A percentile compares a stretch with the other conserved stretches of the same genome.
Conservation (phyloP, 1,140 invertebrate genomes). For the Physella acuta region DNA sequence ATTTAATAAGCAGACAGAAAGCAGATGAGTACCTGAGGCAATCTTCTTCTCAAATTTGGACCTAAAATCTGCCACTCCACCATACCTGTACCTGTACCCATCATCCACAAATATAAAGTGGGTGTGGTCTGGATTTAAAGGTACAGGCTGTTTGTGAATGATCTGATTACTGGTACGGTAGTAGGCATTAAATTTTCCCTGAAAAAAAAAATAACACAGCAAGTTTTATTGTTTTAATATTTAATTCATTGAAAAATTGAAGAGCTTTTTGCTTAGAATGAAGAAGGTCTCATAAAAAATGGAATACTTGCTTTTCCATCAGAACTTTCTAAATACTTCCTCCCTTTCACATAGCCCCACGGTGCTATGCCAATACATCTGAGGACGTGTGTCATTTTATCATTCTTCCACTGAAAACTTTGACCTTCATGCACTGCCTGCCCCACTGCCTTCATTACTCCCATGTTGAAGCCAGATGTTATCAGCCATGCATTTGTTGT, state of each 20-base stretch:
- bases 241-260: no score
- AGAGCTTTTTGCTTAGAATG: neutral
- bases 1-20: no score
- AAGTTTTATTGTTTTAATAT: no score
- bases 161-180: slow-evolving; percentile 51
- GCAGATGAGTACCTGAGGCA: neutral
- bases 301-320: slow-evolving; percentile 29
- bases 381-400: slow-evolving; percentile 47
- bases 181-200: slow-evolving; percentile 46
- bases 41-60: slow-evolving; percentile 52
- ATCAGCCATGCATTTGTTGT: slow-evolving; percentile 97
- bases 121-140: slow-evolving; percentile 88
- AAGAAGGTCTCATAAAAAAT: neutral
- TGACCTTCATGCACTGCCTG: slow-evolving; percentile 66
- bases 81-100: slow-evolving; percentile 79
- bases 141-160: slow-evolving; percentile 48
- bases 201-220: slow-evolving; percentile 19
- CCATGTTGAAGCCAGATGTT: slow-evolving; percentile 92
- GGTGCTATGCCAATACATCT: slow-evolving; percentile 87
- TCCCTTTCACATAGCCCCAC: slow-evolving; percentile 94
- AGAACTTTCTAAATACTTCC: slow-evolving; percentile 74
- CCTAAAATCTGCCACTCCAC: slow-evolving; percentile 48
- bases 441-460: slow-evolving; percentile 64
- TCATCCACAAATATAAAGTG: slow-evolving; percentile 97
- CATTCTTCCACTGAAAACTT: slow-evolving; percentile 49